Conservation (phyloP, 2,113 vertebrate genomes). For the Gambusia affinis region DNA sequence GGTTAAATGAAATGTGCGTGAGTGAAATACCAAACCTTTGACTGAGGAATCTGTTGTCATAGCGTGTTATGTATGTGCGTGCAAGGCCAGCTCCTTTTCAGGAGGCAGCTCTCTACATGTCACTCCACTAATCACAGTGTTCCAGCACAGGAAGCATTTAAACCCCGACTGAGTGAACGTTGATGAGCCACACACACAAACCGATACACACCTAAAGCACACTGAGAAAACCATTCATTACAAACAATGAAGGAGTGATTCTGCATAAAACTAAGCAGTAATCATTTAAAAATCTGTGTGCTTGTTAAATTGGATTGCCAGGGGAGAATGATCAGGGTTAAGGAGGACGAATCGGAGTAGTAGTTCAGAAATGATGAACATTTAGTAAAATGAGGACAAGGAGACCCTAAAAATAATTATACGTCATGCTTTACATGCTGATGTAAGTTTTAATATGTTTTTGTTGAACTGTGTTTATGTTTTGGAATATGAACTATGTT, state of each 20-base stretch:
- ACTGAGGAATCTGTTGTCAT: conserved; percentile 15
- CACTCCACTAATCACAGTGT: conserved; percentile 26
- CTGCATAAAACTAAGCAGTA: background rate
- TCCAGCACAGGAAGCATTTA: conserved; percentile 38
- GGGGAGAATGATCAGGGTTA: background rate
- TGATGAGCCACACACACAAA: conserved; percentile 21
- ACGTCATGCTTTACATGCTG: background rate
- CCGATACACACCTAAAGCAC: conserved; percentile 4
- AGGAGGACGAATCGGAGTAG: background rate
- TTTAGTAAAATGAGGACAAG: background rate
- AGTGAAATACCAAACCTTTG: background rate
- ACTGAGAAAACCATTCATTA: conserved; percentile 13
- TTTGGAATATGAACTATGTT: conserved; percentile 10
- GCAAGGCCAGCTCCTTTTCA: conserved; percentile 33
- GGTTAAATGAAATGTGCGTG: background rate
- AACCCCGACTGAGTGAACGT: conserved; percentile 21
- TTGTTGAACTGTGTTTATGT: background rate
- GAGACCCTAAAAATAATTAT: background rate
- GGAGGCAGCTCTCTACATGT: conserved; percentile 26
- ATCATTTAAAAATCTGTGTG: background rate
- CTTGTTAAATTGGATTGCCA: conserved; percentile 8
- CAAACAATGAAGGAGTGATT: background rate
- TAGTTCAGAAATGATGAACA: background rate
- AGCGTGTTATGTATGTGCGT: conserved; percentile 22
- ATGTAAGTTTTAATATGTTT: background rate